Base-by-base conservation (phyloP, 2,797 vertebrate species). In the Tympanoctomys barrerae region DNA sequence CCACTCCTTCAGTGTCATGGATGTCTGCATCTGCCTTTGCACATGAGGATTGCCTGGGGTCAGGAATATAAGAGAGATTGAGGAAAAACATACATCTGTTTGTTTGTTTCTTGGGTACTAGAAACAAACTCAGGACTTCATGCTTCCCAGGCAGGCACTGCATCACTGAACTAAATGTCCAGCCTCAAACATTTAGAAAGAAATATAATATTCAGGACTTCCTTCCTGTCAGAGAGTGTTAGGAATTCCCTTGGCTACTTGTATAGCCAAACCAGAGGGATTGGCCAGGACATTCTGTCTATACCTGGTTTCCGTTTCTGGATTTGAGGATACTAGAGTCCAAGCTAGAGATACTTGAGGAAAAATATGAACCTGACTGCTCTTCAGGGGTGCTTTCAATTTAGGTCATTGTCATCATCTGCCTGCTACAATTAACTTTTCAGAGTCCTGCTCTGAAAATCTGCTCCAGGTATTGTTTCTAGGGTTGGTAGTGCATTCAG, bases 391-490 rank as follows among this genome's bases (percentile, higher is more conserved):
- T 46, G 49, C 91, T 79, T 62, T 77, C 36, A 18, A 18, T 88
- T 90, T 71, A 77, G 52, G 31, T 94, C 28, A 0, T 61, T 80
- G 71, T 90, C 39, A 21, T 8, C 21, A 7, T 62, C 78, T 70
- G 42, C 61, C 79, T 81, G 16, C 93, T 82, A 4, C 31, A n/a
- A 26, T 61, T 83, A 62, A 19, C 42, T 80, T 87, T 87, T 36
- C 31, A 95, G 79, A 71, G 36, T 86, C 75, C 21, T 82, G 66
- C 78, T 82, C 36, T 64, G 66, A 82, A 90, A 80, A 87, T 70
- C 33, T 90, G 85, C n/a, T 59, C 3, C 19, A 21, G 71, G 75
- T 33, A 3, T 33, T 81, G 28, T 90, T 85, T 79, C 68, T 61
- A 90, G 42, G 42, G 61, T 57, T 39, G 57, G 18, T 46, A 75